Evolutionary conservation across 2,113 vertebrate genomes (phyloP).

Genomic region (Tachysurus vachellii): DNA sequence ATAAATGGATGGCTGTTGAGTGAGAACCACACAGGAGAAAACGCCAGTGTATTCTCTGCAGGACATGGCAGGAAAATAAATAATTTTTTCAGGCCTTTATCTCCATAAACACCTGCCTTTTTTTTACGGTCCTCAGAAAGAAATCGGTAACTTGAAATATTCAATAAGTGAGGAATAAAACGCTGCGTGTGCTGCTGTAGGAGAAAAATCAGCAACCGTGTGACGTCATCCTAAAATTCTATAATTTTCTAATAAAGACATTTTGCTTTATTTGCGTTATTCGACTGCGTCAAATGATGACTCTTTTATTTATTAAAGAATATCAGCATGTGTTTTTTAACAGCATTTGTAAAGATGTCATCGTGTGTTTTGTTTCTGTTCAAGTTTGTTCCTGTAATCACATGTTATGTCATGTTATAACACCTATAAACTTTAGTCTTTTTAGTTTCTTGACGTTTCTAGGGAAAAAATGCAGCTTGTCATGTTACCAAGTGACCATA

Average conservation of each 20-base stretch:
- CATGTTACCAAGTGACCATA: not conserved
- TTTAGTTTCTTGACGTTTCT: not conserved
- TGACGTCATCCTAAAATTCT: no score
- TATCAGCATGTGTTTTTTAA: not conserved
- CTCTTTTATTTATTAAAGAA: not conserved
- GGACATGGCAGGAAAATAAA: constrained; percentile 74
- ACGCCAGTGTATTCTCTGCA: constrained; percentile 66
- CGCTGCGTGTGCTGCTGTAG: not conserved
- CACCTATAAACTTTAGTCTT: not conserved
- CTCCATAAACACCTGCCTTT: constrained; percentile 70
- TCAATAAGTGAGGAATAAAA: not conserved
- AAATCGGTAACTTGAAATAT: not conserved
- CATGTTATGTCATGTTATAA: not conserved
- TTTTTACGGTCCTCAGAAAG: constrained; percentile 39
- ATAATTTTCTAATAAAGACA: no score
- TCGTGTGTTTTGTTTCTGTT: not conserved
- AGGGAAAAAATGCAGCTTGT: not conserved
- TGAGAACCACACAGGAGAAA: constrained; percentile 67
- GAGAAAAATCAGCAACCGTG: not conserved
- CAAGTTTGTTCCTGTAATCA: not conserved
- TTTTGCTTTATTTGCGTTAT: no score
- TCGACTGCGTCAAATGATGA: no score
- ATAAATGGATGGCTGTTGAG: constrained; percentile 78
- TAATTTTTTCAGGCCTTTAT: constrained; percentile 65
- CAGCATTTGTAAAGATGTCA: no score